Base-by-base conservation (phyloP, 1,140 invertebrate genomes). In the Heliconius eleuchia region DNA sequence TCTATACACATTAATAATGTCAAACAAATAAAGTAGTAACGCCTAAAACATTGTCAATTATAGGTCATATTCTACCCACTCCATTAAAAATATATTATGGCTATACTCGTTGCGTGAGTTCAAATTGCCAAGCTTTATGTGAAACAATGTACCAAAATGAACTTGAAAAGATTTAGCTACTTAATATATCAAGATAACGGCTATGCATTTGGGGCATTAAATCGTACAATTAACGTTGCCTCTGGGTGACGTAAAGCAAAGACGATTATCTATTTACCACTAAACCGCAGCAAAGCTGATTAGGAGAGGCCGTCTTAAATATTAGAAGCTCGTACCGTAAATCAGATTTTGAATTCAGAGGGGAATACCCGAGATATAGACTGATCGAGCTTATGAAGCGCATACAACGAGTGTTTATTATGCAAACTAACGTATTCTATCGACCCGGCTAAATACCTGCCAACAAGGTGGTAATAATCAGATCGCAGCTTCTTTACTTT, bases 291-390 rank as follows among this genome's bases (percentile, higher is more conserved):
- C 74, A 81, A 87, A 88, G 84, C 86, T 87, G 87, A 89, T 91
- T 88, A 89, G 80, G 77, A 72, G 80, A 83, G 83, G 84, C 83
- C 83, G 82, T 82, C 83, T 86, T 87, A 86, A 89, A 90, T 88
- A 91, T 88, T 88, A 88, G 83, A 87, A 86, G 81, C 83, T 82
- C 78, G 77, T 83, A 80, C 76, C 82, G 81, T 80, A 86, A 88
- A 88, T 91, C 85, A 86, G 85, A 86, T 89, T 85, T 82, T 77
- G 82, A 80, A 78, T 83, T 84, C 84, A 74, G 73, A 70, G 76
- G 79, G 75, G 84, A 81, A 81, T 85, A 73, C 77, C 81, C 73
- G 77, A 84, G 84, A 83, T 81, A 80, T 79, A 84, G 83, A 82
- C 78, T 82, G 79, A 76, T 86, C 80, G 75, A 80, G 78, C 76